These are phyloP conservation scores for Drosophila sturtevanti DNA, from an alignment of 1,140 invertebrate species.

Conservation along the genomic window DNA sequence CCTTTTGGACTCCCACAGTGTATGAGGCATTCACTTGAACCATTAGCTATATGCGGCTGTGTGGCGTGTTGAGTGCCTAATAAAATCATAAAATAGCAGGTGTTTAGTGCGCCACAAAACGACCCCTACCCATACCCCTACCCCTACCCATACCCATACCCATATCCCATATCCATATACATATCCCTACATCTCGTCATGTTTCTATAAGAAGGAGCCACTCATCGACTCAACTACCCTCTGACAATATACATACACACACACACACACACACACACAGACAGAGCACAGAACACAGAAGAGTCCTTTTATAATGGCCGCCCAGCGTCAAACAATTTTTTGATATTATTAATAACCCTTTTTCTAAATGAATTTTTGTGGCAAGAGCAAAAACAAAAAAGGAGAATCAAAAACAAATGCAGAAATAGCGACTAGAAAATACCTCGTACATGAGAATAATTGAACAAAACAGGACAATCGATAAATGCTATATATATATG, in stretches of 20 bases:
- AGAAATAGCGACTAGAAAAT: slow-evolving; percentile 36
- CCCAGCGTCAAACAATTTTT: slow-evolving; percentile 62
- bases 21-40: neutral
- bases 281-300: neutral
- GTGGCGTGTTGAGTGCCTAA: slow-evolving; percentile 77
- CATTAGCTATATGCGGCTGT: slow-evolving; percentile 16
- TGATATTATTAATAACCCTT: slow-evolving; percentile 80
- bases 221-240: slow-evolving; percentile 10
- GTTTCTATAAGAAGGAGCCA: neutral
- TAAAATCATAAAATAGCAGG: slow-evolving; percentile 78
- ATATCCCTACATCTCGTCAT: no score
- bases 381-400: slow-evolving; percentile 22
- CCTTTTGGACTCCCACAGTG: neutral
- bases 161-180: no score
- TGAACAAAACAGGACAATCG: no score
- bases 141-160: slow-evolving; percentile 24
- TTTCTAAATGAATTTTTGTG: slow-evolving; percentile 78
- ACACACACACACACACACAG: no score
- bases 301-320: slow-evolving; percentile 45
- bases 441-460: neutral
- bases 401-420: slow-evolving; percentile 46
- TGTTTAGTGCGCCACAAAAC: slow-evolving; percentile 69
- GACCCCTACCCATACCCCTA: slow-evolving; percentile 36
- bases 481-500: neutral
- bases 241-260: no score